Percentiles rank a stretch among this genome's conserved stretches.
Conservation (phyloP, 1,140 invertebrate genomes). For the Papilio polyxenes region DNA sequence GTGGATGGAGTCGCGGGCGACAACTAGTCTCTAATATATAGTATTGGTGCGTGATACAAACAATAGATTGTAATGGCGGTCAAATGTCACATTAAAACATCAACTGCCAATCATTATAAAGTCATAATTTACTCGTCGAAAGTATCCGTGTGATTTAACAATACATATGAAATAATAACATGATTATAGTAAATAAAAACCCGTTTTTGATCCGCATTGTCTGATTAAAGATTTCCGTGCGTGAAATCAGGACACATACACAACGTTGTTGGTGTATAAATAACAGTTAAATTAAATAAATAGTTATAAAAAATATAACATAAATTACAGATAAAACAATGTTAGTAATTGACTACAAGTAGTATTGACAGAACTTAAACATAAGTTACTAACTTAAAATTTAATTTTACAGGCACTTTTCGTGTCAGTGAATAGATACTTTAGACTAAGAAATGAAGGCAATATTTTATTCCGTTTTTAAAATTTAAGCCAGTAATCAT, state of each 20-base stretch:
- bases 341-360: too few relatives aligned
- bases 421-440: too few relatives aligned
- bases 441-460: too few relatives aligned
- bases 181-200: slow-evolving; percentile 15
- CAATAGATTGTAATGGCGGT: slow-evolving; percentile 30
- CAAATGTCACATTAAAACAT: slow-evolving; percentile 52
- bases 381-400: too few relatives aligned
- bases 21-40: too few relatives aligned
- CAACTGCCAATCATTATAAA: slow-evolving; percentile 59
- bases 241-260: neutral
- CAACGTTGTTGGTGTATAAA: neutral
- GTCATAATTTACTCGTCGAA: slow-evolving; percentile 59
- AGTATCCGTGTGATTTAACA: slow-evolving; percentile 46
- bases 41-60: neutral
- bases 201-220: neutral
- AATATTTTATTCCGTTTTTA: too few relatives aligned
- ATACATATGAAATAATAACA: slow-evolving; percentile 25
- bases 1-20: too few relatives aligned
- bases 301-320: too few relatives aligned
- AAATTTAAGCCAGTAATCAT: too few relatives aligned
- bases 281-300: neutral
- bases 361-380: too few relatives aligned
- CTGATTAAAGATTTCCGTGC: slow-evolving; percentile 20
- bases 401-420: too few relatives aligned
- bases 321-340: too few relatives aligned